These are phyloP conservation scores for Heliconius sara DNA, from an alignment of 2,888 invertebrate genomes.

Conservation along the genomic window DNA sequence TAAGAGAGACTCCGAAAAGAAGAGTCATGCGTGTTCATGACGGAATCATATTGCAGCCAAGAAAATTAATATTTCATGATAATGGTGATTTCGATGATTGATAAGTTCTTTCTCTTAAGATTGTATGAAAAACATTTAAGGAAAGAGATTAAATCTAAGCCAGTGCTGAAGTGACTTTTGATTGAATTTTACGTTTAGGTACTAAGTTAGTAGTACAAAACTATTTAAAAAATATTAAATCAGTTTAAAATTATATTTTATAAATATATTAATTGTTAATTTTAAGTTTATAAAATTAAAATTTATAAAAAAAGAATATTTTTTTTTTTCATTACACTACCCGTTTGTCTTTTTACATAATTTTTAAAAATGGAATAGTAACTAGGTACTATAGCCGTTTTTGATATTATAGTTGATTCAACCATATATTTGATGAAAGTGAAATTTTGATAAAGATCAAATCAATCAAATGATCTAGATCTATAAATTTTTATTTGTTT, in stretches of 20 bases:
- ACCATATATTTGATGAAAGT: too few species aligned
- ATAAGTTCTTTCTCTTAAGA: background rate
- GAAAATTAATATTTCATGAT: slow-evolving; percentile 11
- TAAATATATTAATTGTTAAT: background rate
- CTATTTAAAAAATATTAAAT: too few species aligned
- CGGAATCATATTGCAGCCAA: background rate
- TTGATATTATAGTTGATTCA: too few species aligned
- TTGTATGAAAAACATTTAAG: background rate
- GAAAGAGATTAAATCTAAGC: background rate
- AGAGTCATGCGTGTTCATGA: slow-evolving; percentile 13
- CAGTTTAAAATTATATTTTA: background rate
- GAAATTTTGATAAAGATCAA: too few species aligned
- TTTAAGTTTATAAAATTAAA: background rate
- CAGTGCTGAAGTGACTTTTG: too few species aligned
- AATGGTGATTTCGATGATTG: slow-evolving; percentile 17
- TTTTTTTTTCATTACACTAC: background rate
- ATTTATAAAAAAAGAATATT: background rate
- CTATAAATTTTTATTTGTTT: too few species aligned
- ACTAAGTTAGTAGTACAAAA: too few species aligned
- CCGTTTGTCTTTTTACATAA: background rate
- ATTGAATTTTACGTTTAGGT: background rate
- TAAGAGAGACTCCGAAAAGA: slow-evolving; percentile 13
- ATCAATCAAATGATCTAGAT: too few species aligned
- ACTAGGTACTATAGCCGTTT: too few species aligned
- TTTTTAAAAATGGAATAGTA: background rate